Conservation (phyloP, 2,888 invertebrate genomes). For the Eumacrocentrus americanus region DNA sequence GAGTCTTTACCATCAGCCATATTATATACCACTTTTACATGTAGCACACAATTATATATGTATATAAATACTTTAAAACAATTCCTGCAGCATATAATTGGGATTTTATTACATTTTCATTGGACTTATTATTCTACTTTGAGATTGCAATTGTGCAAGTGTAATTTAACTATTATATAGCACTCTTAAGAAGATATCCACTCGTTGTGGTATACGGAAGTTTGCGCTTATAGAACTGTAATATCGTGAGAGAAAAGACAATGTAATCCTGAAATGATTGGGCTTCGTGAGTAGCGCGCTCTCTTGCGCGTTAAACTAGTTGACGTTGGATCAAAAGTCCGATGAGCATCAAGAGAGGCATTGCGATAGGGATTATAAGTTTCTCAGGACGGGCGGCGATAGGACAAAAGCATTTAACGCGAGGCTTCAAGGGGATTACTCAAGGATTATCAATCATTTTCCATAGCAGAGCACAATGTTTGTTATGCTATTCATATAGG, state of each 20-base stretch:
- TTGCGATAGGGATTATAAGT: conserved; percentile 6
- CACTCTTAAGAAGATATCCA: neutral
- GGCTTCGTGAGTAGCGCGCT: neutral
- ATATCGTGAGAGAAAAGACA: conserved; percentile 11
- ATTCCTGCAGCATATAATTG: too few relatives aligned
- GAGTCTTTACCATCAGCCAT: neutral
- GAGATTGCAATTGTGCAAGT: conserved; percentile 4
- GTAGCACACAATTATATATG: too few relatives aligned
- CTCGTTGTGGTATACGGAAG: neutral
- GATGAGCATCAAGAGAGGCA: conserved; percentile 1
- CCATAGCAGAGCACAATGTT: neutral
- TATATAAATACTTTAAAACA: too few relatives aligned
- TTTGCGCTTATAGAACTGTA: conserved; percentile 4
- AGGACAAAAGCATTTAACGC: neutral
- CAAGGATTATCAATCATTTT: conserved; percentile 21
- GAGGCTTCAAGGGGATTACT: conserved; percentile 13
- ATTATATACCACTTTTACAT: too few relatives aligned
- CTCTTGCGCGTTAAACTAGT: conserved; percentile 17
- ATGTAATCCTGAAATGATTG: conserved; percentile 12
- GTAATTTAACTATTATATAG: neutral
- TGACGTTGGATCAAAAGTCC: conserved; percentile 13
- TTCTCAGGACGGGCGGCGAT: neutral
- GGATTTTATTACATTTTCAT: neutral
- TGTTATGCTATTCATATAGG: too few relatives aligned
- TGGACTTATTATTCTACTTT: too few relatives aligned